These are phyloP conservation scores for Pachydiplax longipennis DNA, from an alignment of 2,888 invertebrate species.

Conservation along the genomic window DNA sequence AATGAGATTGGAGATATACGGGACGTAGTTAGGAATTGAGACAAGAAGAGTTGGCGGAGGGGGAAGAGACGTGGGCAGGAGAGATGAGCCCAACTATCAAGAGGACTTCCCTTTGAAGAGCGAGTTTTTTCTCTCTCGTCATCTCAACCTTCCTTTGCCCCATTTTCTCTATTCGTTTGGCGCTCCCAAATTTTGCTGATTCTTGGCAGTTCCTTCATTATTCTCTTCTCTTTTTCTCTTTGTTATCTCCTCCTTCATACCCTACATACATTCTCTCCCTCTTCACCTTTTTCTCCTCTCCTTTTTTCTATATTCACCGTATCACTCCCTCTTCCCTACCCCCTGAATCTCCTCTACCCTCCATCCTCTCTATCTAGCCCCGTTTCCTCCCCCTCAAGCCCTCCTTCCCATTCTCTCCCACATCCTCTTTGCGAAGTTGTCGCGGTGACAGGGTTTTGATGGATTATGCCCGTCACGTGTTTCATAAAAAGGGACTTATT, in stretches of 20 bases:
- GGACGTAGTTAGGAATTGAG: background rate
- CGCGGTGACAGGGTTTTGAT: background rate
- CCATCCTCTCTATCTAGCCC: background rate
- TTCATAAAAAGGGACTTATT: slow-evolving; percentile 8
- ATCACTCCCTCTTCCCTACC: background rate
- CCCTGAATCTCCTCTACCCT: no score
- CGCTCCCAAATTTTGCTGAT: no score
- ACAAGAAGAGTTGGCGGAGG: background rate
- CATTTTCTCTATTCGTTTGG: no score
- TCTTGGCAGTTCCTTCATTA: no score
- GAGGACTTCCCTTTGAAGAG: background rate
- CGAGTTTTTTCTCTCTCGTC: background rate
- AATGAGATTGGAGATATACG: background rate
- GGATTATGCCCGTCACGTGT: slow-evolving; percentile 14
- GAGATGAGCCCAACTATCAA: background rate
- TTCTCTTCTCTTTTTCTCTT: background rate
- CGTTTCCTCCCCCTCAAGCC: background rate
- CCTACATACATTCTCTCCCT: background rate
- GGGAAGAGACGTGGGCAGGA: background rate
- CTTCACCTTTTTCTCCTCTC: background rate
- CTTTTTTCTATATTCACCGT: background rate
- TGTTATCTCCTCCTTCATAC: background rate
- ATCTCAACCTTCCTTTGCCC: background rate
- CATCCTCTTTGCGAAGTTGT: background rate
- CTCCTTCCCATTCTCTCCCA: background rate